These are phyloP conservation scores for Amblyopsis hoosieri DNA, from an alignment of 2,797 vertebrate genomes.

Conservation along the genomic window DNA sequence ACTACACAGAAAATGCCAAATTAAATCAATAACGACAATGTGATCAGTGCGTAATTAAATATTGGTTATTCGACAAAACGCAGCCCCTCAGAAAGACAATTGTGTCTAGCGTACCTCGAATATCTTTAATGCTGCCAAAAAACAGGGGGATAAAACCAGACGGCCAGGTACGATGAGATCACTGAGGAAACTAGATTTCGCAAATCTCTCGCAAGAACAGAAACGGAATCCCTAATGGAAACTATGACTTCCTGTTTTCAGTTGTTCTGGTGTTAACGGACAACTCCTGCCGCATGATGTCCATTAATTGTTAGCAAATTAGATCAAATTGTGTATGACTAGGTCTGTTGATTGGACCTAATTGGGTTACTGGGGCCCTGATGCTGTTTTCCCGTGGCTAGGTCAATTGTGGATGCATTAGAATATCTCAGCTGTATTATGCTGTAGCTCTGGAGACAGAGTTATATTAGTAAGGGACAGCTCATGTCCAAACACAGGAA, in stretches of 20 bases:
- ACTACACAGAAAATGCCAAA: constrained; percentile 32
- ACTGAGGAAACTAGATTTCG: constrained; percentile 43
- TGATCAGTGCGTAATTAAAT: constrained; percentile 11
- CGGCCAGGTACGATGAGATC: constrained; percentile 17
- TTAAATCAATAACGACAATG: constrained; percentile 47
- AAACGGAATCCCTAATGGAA: constrained; percentile 41
- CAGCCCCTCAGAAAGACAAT: constrained; percentile 10
- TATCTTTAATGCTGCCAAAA: not conserved
- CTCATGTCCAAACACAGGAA: constrained; percentile 1
- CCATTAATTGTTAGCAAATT: constrained; percentile 65
- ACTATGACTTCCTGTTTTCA: constrained; percentile 62
- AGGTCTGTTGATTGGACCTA: constrained; percentile 48
- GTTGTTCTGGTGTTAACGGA: constrained; percentile 57
- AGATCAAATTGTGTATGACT: constrained; percentile 51
- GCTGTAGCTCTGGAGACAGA: not conserved
- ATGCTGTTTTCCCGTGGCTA: constrained; percentile 17
- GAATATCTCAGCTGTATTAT: constrained; percentile 10
- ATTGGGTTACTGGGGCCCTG: constrained; percentile 54
- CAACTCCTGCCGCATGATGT: constrained; percentile 46
- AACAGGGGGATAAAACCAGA: not conserved
- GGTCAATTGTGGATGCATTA: constrained; percentile 18
- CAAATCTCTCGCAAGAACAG: constrained; percentile 30
- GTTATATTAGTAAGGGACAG: constrained; percentile 2
- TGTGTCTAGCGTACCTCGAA: constrained; percentile 6
- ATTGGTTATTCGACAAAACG: constrained; percentile 13